Percentiles rank a stretch among this genome's conserved stretches.
Conservation (phyloP, 2,113 vertebrate species). For the Lagopus leucura region DNA sequence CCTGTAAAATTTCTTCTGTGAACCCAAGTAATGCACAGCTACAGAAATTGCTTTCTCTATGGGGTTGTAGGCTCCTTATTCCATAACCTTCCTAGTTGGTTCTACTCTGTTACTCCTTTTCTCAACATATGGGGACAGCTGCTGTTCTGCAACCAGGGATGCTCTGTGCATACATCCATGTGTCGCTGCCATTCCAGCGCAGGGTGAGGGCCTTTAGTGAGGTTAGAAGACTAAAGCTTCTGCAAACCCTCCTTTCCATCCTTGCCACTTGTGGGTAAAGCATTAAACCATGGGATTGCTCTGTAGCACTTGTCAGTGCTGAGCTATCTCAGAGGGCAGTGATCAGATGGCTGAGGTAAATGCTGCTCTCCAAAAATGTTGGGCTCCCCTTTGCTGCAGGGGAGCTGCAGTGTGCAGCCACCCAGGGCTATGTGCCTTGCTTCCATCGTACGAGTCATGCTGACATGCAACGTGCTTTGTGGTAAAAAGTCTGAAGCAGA, state of each 20-base stretch:
- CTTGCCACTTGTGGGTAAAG: neutral
- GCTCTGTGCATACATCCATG: neutral
- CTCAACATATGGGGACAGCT: neutral
- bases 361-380: neutral
- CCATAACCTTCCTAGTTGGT: neutral
- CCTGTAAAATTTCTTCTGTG: neutral
- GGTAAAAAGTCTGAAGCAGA: neutral
- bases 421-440: neutral
- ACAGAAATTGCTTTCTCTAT: constrained; percentile 8
- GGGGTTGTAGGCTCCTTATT: neutral
- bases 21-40: neutral
- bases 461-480: fast-evolving
- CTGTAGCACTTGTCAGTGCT: neutral
- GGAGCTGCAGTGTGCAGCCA: neutral
- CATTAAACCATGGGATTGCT: neutral
- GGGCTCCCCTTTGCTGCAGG: neutral
- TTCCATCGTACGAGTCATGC: fast-evolving
- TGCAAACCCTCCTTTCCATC: neutral
- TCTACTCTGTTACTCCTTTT: constrained; percentile 6
- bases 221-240: neutral
- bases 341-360: neutral
- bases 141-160: neutral
- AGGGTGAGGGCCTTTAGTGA: neutral
- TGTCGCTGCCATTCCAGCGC: neutral
- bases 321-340: constrained; percentile 7